These are phyloP conservation scores for Ploceus nigricollis DNA, from an alignment of 2,113 vertebrate species.

Conservation along the genomic window DNA sequence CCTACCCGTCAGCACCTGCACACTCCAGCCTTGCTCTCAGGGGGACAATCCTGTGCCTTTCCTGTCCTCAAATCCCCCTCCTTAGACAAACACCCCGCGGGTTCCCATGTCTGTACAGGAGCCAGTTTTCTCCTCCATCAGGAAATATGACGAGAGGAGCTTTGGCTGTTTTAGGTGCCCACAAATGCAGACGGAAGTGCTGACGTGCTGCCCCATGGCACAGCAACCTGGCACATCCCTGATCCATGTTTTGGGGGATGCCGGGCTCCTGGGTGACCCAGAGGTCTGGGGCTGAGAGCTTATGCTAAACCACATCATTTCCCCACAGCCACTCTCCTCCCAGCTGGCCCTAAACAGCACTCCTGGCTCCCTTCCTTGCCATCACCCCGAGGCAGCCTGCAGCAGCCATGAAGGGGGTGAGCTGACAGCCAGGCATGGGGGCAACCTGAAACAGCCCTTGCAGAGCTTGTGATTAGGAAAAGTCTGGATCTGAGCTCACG, in stretches of 20 bases:
- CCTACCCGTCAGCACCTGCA: not conserved
- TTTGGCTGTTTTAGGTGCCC: not conserved
- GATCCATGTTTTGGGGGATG: not conserved
- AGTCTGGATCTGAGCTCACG: not conserved
- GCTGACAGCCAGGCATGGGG: not conserved
- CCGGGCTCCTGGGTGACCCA: not conserved
- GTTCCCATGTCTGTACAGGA: not conserved
- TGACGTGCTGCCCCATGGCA: fast-evolving
- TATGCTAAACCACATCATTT: not conserved
- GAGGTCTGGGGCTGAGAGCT: not conserved
- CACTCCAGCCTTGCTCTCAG: not conserved
- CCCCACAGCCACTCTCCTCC: not conserved
- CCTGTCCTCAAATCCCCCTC: not conserved
- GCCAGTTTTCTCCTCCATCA: not conserved
- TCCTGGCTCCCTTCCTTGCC: not conserved
- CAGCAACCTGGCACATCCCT: not conserved
- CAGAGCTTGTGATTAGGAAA: not conserved
- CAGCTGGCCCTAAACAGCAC: too few relatives aligned
- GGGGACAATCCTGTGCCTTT: not conserved
- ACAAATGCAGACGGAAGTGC: fast-evolving
- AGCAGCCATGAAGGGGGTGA: not conserved
- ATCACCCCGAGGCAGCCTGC: not conserved
- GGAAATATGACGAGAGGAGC: not conserved
- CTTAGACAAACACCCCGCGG: not conserved
- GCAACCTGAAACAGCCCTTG: not conserved